Conservation (phyloP, 2,888 invertebrate species). For the Copidosoma aretas region DNA sequence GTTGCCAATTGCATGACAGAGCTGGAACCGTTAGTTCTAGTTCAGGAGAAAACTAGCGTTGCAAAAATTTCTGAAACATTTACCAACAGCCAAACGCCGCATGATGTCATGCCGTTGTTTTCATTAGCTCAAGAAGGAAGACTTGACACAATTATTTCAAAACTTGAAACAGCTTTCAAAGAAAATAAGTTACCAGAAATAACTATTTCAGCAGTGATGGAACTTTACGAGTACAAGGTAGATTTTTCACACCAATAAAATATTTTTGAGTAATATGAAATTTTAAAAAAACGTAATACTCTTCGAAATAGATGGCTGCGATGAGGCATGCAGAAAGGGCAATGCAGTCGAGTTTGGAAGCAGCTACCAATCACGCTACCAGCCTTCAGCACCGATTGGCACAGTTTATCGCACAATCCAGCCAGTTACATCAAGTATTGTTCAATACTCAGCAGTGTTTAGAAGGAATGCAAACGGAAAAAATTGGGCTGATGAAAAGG, state of each 20-base stretch:
- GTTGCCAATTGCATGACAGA: constrained; percentile 57
- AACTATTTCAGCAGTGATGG: constrained; percentile 74
- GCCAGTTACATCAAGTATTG: constrained; percentile 63
- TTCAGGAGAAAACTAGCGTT: constrained; percentile 47
- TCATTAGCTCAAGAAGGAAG: constrained; percentile 65
- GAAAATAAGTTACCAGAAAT: constrained; percentile 67
- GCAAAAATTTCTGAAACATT: constrained; percentile 31
- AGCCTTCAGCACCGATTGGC: constrained; percentile 65
- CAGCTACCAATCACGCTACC: constrained; percentile 64
- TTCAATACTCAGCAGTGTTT: constrained; percentile 64
- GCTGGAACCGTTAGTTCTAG: constrained; percentile 55
- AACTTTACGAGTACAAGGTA: constrained; percentile 73
- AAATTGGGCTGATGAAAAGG: constrained; percentile 49
- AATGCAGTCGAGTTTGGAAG: constrained; percentile 65
- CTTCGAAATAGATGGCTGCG: constrained; percentile 61
- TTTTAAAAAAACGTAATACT: constrained; percentile 5
- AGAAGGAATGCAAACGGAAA: constrained; percentile 61
- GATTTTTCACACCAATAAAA: constrained; percentile 5
- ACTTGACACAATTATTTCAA: constrained; percentile 64
- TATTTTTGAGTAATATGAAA: neutral
- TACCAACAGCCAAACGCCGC: constrained; percentile 56
- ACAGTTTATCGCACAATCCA: constrained; percentile 64
- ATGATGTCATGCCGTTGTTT: constrained; percentile 55
- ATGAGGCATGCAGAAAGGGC: constrained; percentile 65
- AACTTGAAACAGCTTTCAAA: constrained; percentile 62